Evolutionary conservation across 2,113 vertebrate species (phyloP).

Genomic region (Sphyrna mokarran): DNA sequence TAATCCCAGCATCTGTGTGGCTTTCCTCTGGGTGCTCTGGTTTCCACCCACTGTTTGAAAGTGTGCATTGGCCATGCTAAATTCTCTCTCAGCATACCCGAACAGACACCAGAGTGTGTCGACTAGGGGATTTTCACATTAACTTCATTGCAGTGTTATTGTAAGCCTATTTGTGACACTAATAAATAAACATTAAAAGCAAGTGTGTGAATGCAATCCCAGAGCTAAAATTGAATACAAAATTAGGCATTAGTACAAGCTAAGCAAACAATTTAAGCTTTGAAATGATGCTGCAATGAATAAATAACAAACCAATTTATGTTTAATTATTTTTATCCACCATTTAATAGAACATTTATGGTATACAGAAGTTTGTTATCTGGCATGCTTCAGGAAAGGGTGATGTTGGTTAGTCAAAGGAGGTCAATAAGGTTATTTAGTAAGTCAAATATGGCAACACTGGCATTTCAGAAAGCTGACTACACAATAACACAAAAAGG

Average conservation of each 20-base stretch:
- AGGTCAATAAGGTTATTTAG: not conserved
- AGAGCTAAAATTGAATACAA: not conserved
- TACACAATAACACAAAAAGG: not conserved
- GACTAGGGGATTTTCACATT: too few relatives aligned
- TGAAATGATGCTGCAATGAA: not conserved
- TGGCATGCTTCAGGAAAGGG: too few relatives aligned
- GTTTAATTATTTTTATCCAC: not conserved
- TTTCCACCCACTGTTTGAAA: too few relatives aligned
- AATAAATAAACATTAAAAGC: not conserved
- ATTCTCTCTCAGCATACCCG: too few relatives aligned
- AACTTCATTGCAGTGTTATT: too few relatives aligned
- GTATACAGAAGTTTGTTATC: too few relatives aligned
- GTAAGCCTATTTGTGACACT: too few relatives aligned
- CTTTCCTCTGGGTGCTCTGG: too few relatives aligned
- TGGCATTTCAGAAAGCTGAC: not conserved
- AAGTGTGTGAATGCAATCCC: not conserved
- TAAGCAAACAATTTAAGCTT: not conserved
- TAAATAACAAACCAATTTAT: not conserved
- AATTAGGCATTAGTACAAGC: not conserved
- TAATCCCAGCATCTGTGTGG: too few relatives aligned
- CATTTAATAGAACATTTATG: not conserved
- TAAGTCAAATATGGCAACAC: not conserved
- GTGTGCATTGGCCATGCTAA: too few relatives aligned
- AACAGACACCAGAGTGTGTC: too few relatives aligned
- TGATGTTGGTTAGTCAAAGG: too few relatives aligned